A percentile compares a stretch with the other conserved stretches of the same genome.
Evolutionary conservation across 2,797 vertebrate species (phyloP).

Genomic region (Acanthurus tractus): DNA sequence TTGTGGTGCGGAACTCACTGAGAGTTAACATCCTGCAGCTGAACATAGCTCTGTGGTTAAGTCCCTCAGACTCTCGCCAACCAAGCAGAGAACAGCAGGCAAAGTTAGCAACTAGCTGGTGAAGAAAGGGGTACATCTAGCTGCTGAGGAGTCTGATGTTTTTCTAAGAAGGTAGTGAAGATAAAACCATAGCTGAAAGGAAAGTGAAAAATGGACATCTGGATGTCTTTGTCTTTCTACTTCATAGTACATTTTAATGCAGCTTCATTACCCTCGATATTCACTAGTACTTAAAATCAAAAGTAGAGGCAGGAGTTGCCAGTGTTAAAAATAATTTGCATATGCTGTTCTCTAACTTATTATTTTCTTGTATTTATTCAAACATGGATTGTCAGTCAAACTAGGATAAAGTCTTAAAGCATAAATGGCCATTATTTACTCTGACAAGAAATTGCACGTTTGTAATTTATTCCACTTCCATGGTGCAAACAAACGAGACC

Average conservation of each 20-base stretch:
- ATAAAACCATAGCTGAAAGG: not conserved
- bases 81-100: not conserved
- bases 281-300: not conserved
- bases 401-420: not conserved
- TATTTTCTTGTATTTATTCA: not conserved
- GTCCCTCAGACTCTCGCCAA: not conserved
- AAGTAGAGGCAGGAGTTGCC: not conserved
- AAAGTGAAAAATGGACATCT: not conserved
- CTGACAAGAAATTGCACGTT: not conserved
- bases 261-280: not conserved
- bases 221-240: not conserved
- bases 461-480: not conserved
- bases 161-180: not conserved
- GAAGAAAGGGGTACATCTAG: not conserved
- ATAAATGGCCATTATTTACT: conserved; percentile 5
- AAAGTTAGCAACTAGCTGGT: not conserved
- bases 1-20: not conserved
- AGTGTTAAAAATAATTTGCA: not conserved
- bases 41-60: not conserved
- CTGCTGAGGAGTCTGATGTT: not conserved
- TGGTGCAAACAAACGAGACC: not conserved
- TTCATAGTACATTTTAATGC: not conserved
- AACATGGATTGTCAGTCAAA: not conserved
- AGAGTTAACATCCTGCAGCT: not conserved
- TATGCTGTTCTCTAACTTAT: not conserved